phyloP scores from a whole-genome alignment of 2,113 vertebrate genomes.

The Mirza zaza region DNA sequence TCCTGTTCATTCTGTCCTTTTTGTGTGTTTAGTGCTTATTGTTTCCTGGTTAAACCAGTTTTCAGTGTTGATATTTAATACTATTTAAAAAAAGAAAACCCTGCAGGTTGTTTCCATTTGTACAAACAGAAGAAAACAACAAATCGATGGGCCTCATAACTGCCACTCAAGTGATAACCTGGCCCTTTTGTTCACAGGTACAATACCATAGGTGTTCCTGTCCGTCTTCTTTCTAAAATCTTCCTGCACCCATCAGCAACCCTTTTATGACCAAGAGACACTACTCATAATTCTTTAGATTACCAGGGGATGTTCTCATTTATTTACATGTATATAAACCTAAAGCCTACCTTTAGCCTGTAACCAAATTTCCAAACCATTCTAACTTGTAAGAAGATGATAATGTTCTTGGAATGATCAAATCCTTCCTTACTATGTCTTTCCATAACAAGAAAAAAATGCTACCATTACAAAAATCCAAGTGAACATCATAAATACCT shows the following conservation, averaged over 20 bases:
- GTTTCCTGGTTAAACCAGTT: conserved; percentile 60
- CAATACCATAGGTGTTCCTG: not conserved
- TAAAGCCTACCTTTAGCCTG: not conserved
- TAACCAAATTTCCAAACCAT: not conserved
- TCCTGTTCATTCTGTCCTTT: conserved; percentile 25
- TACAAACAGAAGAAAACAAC: conserved; percentile 46
- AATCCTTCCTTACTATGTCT: not conserved
- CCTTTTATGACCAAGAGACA: not conserved
- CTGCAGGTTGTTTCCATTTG: conserved; percentile 21
- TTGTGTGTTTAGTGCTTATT: not conserved
- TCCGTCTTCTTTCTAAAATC: not conserved
- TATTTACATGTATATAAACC: not conserved
- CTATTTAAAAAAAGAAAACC: not conserved
- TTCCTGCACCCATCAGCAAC: not conserved
- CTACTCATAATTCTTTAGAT: not conserved
- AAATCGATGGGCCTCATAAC: not conserved
- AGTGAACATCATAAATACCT: not conserved
- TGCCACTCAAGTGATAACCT: not conserved
- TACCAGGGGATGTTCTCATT: not conserved
- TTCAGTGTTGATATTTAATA: conserved; percentile 46
- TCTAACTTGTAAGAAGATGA: not conserved
- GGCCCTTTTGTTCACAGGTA: not conserved
- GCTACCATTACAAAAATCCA: not conserved
- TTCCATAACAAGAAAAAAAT: not conserved
- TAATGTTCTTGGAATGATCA: not conserved